Conservation (phyloP, 2,888 invertebrate genomes). For the Boloria euphrosyne region DNA sequence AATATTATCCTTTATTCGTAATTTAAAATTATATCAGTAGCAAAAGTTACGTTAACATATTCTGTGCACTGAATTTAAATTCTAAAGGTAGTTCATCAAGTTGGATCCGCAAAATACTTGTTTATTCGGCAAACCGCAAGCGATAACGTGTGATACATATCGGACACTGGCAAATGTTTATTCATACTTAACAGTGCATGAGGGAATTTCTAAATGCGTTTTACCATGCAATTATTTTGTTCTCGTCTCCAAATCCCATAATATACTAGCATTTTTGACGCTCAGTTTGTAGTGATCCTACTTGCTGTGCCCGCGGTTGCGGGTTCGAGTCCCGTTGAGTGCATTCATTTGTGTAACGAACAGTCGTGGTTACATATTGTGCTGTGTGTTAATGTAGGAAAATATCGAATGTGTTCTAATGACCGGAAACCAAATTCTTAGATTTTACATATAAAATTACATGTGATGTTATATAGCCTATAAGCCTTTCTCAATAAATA, state of each 20-base stretch:
- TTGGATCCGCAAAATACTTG: slow-evolving; percentile 47
- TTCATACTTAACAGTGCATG: slow-evolving; percentile 45
- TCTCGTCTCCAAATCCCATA: slow-evolving; percentile 11
- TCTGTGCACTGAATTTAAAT: slow-evolving; percentile 50
- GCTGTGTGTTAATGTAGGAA: too few relatives aligned
- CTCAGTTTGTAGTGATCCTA: too few relatives aligned
- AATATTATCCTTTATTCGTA: too few relatives aligned
- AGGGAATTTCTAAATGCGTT: slow-evolving; percentile 41
- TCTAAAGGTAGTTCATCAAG: slow-evolving; percentile 44
- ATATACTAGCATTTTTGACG: not conserved
- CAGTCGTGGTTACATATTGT: too few relatives aligned
- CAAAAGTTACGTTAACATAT: slow-evolving; percentile 12
- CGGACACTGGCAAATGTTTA: slow-evolving; percentile 46
- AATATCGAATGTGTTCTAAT: too few relatives aligned
- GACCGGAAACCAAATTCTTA: too few relatives aligned
- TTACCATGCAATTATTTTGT: slow-evolving; percentile 31
- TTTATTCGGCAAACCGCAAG: slow-evolving; percentile 51
- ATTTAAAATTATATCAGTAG: slow-evolving; percentile 6
- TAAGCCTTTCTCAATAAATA: too few relatives aligned
- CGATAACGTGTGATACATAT: slow-evolving; percentile 51
- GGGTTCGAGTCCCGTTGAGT: too few relatives aligned
- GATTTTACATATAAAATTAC: too few relatives aligned
- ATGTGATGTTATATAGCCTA: too few relatives aligned
- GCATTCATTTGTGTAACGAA: too few relatives aligned
- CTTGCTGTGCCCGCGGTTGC: too few relatives aligned